phyloP scores from a whole-genome alignment of 1,140 invertebrate species.

The Pissodes strobi region DNA sequence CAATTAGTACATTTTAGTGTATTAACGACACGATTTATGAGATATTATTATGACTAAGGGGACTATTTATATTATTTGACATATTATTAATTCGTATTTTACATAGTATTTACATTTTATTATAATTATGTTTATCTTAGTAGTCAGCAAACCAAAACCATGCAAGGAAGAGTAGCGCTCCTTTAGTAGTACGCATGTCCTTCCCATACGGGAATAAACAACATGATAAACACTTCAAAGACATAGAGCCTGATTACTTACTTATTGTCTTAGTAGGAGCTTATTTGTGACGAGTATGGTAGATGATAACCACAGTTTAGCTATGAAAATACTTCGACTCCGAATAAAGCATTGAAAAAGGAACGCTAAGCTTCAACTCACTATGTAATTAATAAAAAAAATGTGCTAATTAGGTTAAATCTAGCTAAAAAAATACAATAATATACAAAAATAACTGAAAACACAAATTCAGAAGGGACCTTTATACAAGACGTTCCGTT shows the following conservation, averaged over 20 bases:
- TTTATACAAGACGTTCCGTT: neutral
- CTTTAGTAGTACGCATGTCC: too few relatives aligned
- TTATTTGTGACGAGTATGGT: too few relatives aligned
- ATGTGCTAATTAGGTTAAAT: slow-evolving; percentile 10
- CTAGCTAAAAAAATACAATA: slow-evolving; percentile 17
- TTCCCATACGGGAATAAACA: too few relatives aligned
- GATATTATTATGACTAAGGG: neutral
- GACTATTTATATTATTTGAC: slow-evolving; percentile 4
- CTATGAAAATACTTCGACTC: too few relatives aligned
- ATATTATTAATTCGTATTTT: slow-evolving; percentile 13
- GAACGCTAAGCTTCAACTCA: neutral
- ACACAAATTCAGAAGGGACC: neutral
- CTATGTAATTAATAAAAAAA: neutral
- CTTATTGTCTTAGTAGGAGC: neutral
- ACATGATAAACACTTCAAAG: neutral
- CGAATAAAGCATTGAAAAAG: neutral
- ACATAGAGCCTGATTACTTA: neutral
- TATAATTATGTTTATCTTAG: slow-evolving; percentile 10
- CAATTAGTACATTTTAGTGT: slow-evolving; percentile 31
- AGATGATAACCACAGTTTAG: too few relatives aligned
- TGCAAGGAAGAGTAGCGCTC: slow-evolving; percentile 12
- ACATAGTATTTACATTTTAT: slow-evolving; percentile 14
- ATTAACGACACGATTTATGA: slow-evolving; percentile 21
- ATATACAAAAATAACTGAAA: slow-evolving; percentile 4
- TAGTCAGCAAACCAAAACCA: slow-evolving; percentile 17